Conservation (phyloP, 2,888 invertebrate genomes). For the Cheilosia scutellata region DNA sequence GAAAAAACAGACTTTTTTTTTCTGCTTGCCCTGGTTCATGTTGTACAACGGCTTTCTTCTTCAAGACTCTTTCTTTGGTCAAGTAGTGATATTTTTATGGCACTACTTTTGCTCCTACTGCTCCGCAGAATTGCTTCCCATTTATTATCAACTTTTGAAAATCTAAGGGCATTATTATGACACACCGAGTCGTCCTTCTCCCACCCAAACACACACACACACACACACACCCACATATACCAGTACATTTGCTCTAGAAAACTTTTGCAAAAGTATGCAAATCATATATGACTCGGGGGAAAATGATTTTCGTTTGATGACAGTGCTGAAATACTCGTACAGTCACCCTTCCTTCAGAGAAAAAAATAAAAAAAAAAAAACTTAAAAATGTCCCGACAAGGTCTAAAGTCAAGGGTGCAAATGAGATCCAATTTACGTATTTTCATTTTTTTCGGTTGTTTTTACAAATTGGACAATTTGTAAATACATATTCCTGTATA, state of each 20-base stretch:
- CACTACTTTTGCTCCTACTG: slow-evolving; percentile 37
- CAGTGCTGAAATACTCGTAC: slow-evolving; percentile 23
- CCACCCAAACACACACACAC: background rate
- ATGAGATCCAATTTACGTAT: slow-evolving; percentile 48
- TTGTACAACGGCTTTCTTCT: slow-evolving; percentile 29
- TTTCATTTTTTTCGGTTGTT: slow-evolving; percentile 27
- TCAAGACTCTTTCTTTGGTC: slow-evolving; percentile 59
- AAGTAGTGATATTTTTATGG: slow-evolving; percentile 69
- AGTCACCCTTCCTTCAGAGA: slow-evolving; percentile 1
- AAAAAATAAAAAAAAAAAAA: slow-evolving; percentile 3
- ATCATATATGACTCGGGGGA: slow-evolving; percentile 71
- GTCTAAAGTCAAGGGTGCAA: slow-evolving; percentile 62
- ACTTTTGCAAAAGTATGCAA: slow-evolving; percentile 71
- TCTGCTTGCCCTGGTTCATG: slow-evolving; percentile 17
- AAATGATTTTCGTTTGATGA: slow-evolving; percentile 67
- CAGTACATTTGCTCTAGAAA: slow-evolving; percentile 14
- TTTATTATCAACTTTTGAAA: slow-evolving; percentile 71
- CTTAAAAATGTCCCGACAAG: slow-evolving; percentile 20
- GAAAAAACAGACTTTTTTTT: slow-evolving; percentile 5
- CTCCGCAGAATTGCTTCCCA: slow-evolving; percentile 57
- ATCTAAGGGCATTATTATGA: slow-evolving; percentile 65
- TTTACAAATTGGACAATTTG: slow-evolving; percentile 59
- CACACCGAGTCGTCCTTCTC: slow-evolving; percentile 32
- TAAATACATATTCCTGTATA: slow-evolving; percentile 47
- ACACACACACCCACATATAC: slow-evolving; percentile 2